Conservation (phyloP, 2,888 invertebrate genomes). For the Aromia moschata region DNA sequence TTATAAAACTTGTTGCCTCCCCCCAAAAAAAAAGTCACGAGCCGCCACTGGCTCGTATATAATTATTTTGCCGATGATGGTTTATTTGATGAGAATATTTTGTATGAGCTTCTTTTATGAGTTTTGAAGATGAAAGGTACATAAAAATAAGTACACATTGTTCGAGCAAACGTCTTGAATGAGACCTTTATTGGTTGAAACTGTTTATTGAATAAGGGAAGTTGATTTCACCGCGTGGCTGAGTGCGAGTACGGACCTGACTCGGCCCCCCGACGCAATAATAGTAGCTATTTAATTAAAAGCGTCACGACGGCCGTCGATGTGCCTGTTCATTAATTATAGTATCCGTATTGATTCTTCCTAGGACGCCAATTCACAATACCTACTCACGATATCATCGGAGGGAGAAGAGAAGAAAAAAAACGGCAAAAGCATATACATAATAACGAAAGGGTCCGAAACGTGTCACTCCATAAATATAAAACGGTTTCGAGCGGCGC, state of each 20-base stretch:
- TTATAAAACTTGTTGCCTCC: too few species aligned
- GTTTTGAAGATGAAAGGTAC: too few species aligned
- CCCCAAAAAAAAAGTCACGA: too few species aligned
- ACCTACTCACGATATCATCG: background rate
- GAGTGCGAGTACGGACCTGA: background rate
- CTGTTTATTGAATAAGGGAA: too few species aligned
- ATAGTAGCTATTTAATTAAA: constrained; percentile 22
- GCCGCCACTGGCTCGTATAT: too few species aligned
- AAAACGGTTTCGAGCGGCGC: constrained; percentile 7
- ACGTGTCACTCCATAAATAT: constrained; percentile 18
- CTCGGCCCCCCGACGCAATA: background rate
- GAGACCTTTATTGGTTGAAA: too few species aligned
- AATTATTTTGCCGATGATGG: too few species aligned
- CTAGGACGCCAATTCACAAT: constrained; percentile 18
- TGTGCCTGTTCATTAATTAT: constrained; percentile 23
- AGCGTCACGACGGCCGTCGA: background rate
- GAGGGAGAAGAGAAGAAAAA: constrained; percentile 12
- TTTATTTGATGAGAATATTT: too few species aligned
- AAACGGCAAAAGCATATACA: constrained; percentile 16
- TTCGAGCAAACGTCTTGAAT: too few species aligned
- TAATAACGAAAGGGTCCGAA: constrained; percentile 2
- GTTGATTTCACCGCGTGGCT: too few species aligned
- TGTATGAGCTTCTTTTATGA: too few species aligned
- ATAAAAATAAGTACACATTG: too few species aligned
- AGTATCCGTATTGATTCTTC: constrained; percentile 18